Evolutionary conservation across 1,140 invertebrate species (phyloP), one percentile per base, ranked within the genome.

Genomic region (Sarcophaga peregrina): DNA sequence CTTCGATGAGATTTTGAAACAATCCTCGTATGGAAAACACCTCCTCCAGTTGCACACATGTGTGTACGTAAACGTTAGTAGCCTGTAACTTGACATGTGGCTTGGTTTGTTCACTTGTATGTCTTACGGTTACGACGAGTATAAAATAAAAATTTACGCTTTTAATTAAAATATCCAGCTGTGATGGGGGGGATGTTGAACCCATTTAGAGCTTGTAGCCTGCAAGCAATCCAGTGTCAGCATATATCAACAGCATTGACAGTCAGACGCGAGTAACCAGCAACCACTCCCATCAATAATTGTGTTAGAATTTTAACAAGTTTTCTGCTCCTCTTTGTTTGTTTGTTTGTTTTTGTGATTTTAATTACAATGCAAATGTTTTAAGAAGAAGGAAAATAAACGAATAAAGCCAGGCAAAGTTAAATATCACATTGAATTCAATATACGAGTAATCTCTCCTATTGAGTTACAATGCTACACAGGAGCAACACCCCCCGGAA

Each of bases 121-220:
- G 75, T 20, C 25, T 37, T 4, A 2, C 4, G 1, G 4, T 37
- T 37, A 37, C 62, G 20, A 25, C 62, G 62, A 25, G 75, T 78
- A 11, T 17, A 48, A 52, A 78, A 78, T 78, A 52, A 78, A 37
- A 78, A 78, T 78, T 78, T 78, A 52, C 75, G 50, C 75, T 78
- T 78, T 78, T 78, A 78, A 78, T 78, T 78, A 78, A 78, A 78
- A 78, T 45, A 78, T 78, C 54, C 25, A 37, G 25, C 25, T 37
- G 25, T 37, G 25, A 2, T 37, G 25, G 25, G 4, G 25, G 25
- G 25, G 25, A 37, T 37, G 25, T 37, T 37, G 25, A 37, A 37
- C 25, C 25, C 25, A 37, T 37, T 37, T 4, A 37, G 25, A 2
- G 4, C 25, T 37, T 4, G 25, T 58, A 58, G 15, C 54, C 54